Conservation (phyloP, 1,140 invertebrate species). For the Amyelois transitella region DNA sequence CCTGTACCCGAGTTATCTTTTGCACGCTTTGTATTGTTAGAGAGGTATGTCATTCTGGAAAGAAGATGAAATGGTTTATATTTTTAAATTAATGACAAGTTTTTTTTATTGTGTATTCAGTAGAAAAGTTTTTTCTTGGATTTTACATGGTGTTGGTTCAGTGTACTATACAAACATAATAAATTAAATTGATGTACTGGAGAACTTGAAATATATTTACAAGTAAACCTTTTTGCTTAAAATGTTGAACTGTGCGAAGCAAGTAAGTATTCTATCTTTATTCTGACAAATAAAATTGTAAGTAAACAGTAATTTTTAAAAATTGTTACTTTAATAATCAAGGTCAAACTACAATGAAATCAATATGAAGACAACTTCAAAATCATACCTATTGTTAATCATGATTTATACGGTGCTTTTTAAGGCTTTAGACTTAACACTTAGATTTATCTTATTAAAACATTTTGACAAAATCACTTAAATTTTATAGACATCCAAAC, state of each 20-base stretch:
- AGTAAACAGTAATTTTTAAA: too few species aligned
- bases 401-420: neutral
- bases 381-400: neutral
- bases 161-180: too few species aligned
- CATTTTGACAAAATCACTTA: constrained; percentile 1
- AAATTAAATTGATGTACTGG: too few species aligned
- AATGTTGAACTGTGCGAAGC: too few species aligned
- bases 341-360: neutral
- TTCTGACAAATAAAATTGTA: too few species aligned
- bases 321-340: neutral
- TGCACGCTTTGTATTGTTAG: constrained; percentile 51
- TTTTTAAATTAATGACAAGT: neutral
- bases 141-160: too few species aligned
- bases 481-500: neutral
- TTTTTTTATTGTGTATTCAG: too few species aligned
- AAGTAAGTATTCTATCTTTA: too few species aligned
- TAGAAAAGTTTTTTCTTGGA: too few species aligned
- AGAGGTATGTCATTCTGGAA: constrained; percentile 41
- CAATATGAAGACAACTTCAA: neutral
- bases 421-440: neutral
- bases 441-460: neutral
- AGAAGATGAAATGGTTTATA: constrained; percentile 13
- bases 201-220: too few species aligned
- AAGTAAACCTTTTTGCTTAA: too few species aligned
- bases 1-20: constrained; percentile 64